A percentile compares a stretch with the other conserved stretches of the same genome.
These are phyloP conservation scores for Notospermus geniculatus DNA, from an alignment of 1,140 invertebrate genomes.

Conservation along the genomic window DNA sequence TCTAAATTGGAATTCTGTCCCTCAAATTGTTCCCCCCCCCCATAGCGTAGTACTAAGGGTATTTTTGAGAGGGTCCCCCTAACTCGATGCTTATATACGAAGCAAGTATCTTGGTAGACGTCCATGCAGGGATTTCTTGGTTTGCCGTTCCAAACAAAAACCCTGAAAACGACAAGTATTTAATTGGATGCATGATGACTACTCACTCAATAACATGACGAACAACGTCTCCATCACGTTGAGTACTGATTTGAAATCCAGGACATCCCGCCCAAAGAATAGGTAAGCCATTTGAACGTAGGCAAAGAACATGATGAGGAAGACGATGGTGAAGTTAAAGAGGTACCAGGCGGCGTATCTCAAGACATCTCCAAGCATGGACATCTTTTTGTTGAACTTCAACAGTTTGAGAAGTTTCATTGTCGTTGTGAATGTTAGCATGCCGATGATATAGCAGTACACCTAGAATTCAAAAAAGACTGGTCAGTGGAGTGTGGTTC, in stretches of 20 bases:
- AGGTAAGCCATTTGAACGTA: conserved; percentile 34
- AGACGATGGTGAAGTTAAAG: conserved; percentile 35
- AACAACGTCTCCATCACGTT: conserved; percentile 31
- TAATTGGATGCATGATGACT: conserved; percentile 2
- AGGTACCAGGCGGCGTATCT: conserved; percentile 28
- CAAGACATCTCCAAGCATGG: conserved; percentile 32
- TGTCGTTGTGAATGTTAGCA: conserved; percentile 54
- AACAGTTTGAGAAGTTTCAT: conserved; percentile 55
- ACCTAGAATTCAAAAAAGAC: conserved; percentile 35
- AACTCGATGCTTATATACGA: not conserved
- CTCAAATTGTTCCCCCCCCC: too few species aligned
- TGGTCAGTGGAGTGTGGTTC: too few species aligned
- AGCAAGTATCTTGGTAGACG: not conserved
- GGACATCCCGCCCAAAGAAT: conserved; percentile 29
- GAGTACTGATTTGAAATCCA: conserved; percentile 34
- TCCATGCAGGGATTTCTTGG: not conserved
- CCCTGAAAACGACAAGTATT: too few species aligned
- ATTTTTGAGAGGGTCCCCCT: not conserved
- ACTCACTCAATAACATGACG: conserved; percentile 39
- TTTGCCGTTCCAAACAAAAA: too few species aligned
- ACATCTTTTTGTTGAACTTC: conserved; percentile 52
- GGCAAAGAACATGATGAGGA: conserved; percentile 39
- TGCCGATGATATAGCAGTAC: conserved; percentile 45
- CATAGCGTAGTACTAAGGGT: too few species aligned
- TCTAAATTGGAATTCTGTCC: too few species aligned